These are phyloP conservation scores for Hydropotes inermis DNA, from an alignment of 2,113 vertebrate species.

Conservation along the genomic window DNA sequence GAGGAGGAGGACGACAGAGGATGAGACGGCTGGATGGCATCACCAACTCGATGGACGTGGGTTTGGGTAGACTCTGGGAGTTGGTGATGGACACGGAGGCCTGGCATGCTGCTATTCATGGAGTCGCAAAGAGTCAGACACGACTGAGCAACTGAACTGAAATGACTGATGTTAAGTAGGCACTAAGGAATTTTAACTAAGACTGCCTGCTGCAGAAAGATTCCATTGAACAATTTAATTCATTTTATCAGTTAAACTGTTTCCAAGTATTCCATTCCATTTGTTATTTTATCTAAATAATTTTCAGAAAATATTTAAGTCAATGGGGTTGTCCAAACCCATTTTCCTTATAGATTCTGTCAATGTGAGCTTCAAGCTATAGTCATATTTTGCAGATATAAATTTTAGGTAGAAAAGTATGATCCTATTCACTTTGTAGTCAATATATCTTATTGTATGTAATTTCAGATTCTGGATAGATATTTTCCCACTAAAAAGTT, in stretches of 20 bases:
- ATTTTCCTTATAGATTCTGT: not conserved
- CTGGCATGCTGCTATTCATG: too few species aligned
- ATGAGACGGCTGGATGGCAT: too few species aligned
- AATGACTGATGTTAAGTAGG: not conserved
- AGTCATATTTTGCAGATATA: not conserved
- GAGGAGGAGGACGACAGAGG: too few species aligned
- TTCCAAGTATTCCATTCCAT: not conserved
- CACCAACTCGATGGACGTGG: too few species aligned
- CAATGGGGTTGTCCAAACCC: not conserved
- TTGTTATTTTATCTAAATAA: not conserved
- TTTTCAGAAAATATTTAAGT: not conserved
- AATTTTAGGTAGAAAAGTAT: not conserved
- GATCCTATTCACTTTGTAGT: not conserved
- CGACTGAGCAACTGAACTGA: too few species aligned
- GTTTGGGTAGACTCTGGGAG: too few species aligned
- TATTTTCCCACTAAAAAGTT: not conserved
- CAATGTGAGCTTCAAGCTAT: not conserved
- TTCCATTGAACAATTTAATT: slow-evolving; percentile 26
- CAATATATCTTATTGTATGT: not conserved
- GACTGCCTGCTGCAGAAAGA: slow-evolving; percentile 32
- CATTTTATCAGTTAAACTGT: slow-evolving; percentile 12
- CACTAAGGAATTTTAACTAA: slow-evolving; percentile 23
- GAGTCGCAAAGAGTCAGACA: too few species aligned
- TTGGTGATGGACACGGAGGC: too few species aligned
- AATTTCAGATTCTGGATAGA: not conserved